Percentiles rank a stretch among this genome's conserved stretches.
These are phyloP conservation scores for Caenorhabditis panamensis DNA, from an alignment of 2,888 invertebrate genomes.

Conservation along the genomic window DNA sequence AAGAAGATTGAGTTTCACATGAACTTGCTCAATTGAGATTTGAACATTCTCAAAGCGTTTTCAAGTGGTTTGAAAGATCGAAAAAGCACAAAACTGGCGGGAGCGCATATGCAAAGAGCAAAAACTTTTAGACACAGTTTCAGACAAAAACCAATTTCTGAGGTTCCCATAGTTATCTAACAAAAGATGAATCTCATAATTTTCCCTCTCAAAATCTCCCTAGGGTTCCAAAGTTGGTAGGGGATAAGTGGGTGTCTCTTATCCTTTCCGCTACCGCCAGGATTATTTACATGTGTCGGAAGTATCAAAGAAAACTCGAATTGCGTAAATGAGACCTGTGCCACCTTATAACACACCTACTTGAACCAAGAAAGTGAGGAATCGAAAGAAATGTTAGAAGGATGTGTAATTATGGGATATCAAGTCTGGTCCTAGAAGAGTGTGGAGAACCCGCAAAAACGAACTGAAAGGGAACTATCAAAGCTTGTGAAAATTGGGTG, in stretches of 20 bases:
- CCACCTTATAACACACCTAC: background rate
- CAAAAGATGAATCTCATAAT: background rate
- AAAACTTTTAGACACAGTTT: no score
- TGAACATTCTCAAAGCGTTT: background rate
- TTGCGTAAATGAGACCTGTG: background rate
- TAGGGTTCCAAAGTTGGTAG: background rate
- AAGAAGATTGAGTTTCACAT: background rate
- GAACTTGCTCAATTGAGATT: background rate
- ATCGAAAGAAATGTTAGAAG: background rate
- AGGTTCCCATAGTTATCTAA: no score
- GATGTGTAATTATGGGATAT: no score
- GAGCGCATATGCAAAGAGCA: no score
- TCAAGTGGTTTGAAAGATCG: background rate
- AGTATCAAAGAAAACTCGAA: background rate
- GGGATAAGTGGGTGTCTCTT: slow-evolving; percentile 1
- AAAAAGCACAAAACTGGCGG: background rate
- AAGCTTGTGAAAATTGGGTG: background rate
- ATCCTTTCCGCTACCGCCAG: background rate
- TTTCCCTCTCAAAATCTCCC: background rate
- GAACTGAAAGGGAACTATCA: no score
- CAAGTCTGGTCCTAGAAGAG: no score
- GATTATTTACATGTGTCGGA: slow-evolving; percentile 1
- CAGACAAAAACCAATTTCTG: no score
- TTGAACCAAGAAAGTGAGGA: background rate
- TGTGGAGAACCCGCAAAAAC: background rate